Evolutionary conservation across 2,888 invertebrate species (phyloP), one percentile per base, ranked within the genome.

Genomic region (Nematopogon swammerdamellus): DNA sequence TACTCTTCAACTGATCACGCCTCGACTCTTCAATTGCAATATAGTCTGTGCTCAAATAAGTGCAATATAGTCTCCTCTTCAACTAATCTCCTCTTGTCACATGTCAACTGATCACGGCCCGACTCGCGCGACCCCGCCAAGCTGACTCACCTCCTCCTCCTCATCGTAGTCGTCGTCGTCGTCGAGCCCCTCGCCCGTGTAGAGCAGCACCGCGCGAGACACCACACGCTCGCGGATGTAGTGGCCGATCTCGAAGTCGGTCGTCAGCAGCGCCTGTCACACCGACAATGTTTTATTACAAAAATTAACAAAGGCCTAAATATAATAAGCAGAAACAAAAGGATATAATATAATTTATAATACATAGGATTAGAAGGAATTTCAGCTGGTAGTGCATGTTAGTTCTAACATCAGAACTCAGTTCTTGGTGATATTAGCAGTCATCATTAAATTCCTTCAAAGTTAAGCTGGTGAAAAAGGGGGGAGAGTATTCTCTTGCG

Each of bases 161-260:
- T 86, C 86, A 54, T 89, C 87, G 52, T 89, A 86, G 50, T 88
- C 87, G 45, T 88, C 90, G 51, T 91, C 91, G 51, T 91, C 91
- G 61, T 91, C 91, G 47, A 90, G 82, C 25, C 84, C 85, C 70
- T 91, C 91, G 64, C 99, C 99, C 53, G 98, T 99, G 77, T 89
- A 99, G 67, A 94, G 97, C 47, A 99, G 85, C 49, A 97, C 93
- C 51, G 98, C 98, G 66, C 95, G 88, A n/a, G 98, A 97, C 55
- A 99, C 91, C 57, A 99, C 90, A 57, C 97, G 86, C 72, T 99
- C 97, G 59, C 97, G 88, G 67, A 99, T 89, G 73, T 96, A 95
- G 79, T 99, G 98, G 2, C 99, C 99, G 68, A 99, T 92, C 82
- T 99, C 98, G 74, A 96, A 99, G 80, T 99, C 99, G 49, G 91